Percentiles rank a stretch among this genome's conserved stretches.
phyloP scores from a whole-genome alignment of 2,113 vertebrate species.

The Mustela nigripes region DNA sequence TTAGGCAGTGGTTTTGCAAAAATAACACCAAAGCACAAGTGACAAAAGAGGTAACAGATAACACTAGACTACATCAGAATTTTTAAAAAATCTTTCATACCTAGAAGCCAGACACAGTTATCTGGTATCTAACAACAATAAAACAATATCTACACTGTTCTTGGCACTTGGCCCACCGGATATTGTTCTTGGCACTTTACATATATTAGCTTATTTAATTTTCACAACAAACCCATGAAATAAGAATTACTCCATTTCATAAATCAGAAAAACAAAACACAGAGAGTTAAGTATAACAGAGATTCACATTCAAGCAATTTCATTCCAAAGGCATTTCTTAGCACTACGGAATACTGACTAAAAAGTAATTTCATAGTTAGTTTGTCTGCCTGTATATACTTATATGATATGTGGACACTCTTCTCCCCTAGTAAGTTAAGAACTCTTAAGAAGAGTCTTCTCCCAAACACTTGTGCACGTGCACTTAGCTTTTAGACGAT shows the following conservation, averaged over 20 bases:
- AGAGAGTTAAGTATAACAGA: not conserved
- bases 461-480: not conserved
- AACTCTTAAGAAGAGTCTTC: not conserved
- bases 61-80: not conserved
- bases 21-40: not conserved
- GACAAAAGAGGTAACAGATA: not conserved
- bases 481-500: not conserved
- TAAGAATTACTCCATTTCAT: not conserved
- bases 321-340: constrained; percentile 5
- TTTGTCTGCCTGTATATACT: not conserved
- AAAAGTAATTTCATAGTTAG: not conserved
- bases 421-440: not conserved
- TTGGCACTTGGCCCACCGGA: not conserved
- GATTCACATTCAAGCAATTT: not conserved
- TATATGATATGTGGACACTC: not conserved
- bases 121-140: not conserved
- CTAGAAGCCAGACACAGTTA: not conserved
- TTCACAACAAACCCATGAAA: not conserved
- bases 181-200: not conserved
- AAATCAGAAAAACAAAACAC: constrained; percentile 25
- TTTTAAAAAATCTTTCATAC: not conserved
- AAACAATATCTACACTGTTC: not conserved
- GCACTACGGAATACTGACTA: not conserved
- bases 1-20: not conserved
- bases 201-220: not conserved